These are phyloP conservation scores for Lasioglossum vierecki DNA, from an alignment of 2,888 invertebrate species.

Conservation along the genomic window DNA sequence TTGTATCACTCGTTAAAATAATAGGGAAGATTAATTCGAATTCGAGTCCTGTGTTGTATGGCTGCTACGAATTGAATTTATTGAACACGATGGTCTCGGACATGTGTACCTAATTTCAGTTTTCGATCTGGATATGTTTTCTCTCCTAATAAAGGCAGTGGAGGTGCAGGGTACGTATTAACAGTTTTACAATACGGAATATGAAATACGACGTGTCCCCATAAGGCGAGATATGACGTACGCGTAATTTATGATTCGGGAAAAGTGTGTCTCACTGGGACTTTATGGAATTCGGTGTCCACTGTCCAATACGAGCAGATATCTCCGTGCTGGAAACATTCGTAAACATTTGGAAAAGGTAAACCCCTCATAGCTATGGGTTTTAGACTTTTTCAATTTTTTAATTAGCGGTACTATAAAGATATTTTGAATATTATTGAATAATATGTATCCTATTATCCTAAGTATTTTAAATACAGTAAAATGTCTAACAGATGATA, in stretches of 20 bases:
- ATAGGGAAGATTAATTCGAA: background rate
- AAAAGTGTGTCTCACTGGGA: conserved; percentile 62
- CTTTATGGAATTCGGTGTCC: conserved; percentile 59
- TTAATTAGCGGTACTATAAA: background rate
- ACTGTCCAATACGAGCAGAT: conserved; percentile 26
- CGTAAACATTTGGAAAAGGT: conserved; percentile 12
- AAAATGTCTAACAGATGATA: background rate
- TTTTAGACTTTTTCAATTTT: background rate
- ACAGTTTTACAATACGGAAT: conserved; percentile 69
- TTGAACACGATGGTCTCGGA: conserved; percentile 3
- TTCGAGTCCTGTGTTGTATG: background rate
- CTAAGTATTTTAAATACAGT: background rate
- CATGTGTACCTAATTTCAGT: background rate
- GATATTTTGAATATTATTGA: background rate
- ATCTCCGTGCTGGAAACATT: conserved; percentile 44
- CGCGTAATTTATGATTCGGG: conserved; percentile 70
- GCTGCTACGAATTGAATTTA: background rate
- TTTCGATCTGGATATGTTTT: conserved; percentile 7
- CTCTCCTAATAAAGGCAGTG: background rate
- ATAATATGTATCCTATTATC: background rate
- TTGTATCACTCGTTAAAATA: background rate
- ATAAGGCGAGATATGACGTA: conserved; percentile 62
- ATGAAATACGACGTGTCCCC: conserved; percentile 68
- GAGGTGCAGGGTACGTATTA: conserved; percentile 34
- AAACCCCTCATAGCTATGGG: background rate